Base-by-base conservation (phyloP, 2,113 vertebrate genomes). In the Geothlypis trichas region DNA sequence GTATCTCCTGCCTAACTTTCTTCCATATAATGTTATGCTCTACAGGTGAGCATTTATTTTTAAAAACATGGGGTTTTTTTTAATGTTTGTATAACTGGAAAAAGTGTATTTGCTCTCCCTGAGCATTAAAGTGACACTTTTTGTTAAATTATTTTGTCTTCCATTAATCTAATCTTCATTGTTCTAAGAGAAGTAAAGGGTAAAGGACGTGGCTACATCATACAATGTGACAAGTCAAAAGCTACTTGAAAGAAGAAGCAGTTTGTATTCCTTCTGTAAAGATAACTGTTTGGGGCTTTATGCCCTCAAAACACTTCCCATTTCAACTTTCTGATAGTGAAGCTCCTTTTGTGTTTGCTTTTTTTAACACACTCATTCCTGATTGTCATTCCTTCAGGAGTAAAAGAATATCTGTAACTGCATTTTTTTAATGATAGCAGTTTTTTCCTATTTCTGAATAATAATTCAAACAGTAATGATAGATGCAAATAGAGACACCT, bases 1-100 rank as follows among this genome's bases (percentile, higher is more conserved):
- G 90, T 98, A 98, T 66, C 93, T 99, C 31, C 97, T 99, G 57
- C 99, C 99, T 54, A 94, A 97, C 93, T 99, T 99, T 96, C 99
- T 99, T 91, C 99, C 99, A 7, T 99, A 99, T 95, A 99, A 99
- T 80, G 99, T 99, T 88, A 99, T 99, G 99, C 98, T 99, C 5
- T 99, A 99, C 97, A 99, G 99, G 99, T 99, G 97, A 95, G 97
- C 39, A 19, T 74, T 92, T 91, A 13, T 82, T 73, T 82, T 31
- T 2, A 9, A 49, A 67, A 85, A 31, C 4, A 33, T 62, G 2
- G 4, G 10, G 1, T 15, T 49, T 75, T 87, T 15, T 58, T 76
- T 17, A 61, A 42, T 82, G 19, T 84, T 12, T 17, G 14, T 92
- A 0, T 77, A 71, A 68, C 27, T 88, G 58, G 33, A 57, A 69